Base-by-base conservation (phyloP, 1,140 invertebrate species). In the Halictus rubicundus region DNA sequence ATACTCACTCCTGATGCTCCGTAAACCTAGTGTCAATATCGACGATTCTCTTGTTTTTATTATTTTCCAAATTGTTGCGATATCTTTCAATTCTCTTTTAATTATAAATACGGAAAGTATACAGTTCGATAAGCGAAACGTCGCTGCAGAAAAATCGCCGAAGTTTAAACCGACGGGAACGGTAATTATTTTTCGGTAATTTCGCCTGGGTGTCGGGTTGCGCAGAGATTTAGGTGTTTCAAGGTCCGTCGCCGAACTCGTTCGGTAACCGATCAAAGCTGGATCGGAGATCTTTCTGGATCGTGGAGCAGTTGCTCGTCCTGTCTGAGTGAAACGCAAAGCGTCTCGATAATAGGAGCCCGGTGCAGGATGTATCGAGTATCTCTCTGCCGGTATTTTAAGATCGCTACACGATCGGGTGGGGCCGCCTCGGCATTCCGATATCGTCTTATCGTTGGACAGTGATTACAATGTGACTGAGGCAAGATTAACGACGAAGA, bases 401-500 rank as follows among this genome's bases (percentile, higher is more conserved):
- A 80, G 78, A 82, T 82, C 74, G 66, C 57, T 32, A 57, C 61
- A 65, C 46, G 80, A 85, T 82, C 79, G 77, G 81, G 70, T 66
- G 59, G 72, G 79, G 76, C 69, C 37, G 81, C 63, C 78, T 78
- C 39, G 73, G 78, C 81, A 82, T 87, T 81, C 82, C 78, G 81
- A 87, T 87, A 87, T 87, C 86, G 74, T 79, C 79, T 86, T 87
- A 87, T 87, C 86, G 77, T 39, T 52, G 70, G 77, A 80, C 79
- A 85, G 86, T 86, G 86, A 86, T 87, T 87, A 87, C 84, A 83
- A 83, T 78, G 81, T 81, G 84, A 87, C 84, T 73, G 78, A 46
- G 85, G 49, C 54, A 87, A 87, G 86, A 87, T 87, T 87, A 87
- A 87, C 82, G 84, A 82, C 76, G 49, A 42, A 75, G 68, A 61